A percentile compares a stretch with the other conserved stretches of the same genome.
These are phyloP conservation scores for Myotis brandtii DNA, from an alignment of 2,113 vertebrate species.

Conservation along the genomic window DNA sequence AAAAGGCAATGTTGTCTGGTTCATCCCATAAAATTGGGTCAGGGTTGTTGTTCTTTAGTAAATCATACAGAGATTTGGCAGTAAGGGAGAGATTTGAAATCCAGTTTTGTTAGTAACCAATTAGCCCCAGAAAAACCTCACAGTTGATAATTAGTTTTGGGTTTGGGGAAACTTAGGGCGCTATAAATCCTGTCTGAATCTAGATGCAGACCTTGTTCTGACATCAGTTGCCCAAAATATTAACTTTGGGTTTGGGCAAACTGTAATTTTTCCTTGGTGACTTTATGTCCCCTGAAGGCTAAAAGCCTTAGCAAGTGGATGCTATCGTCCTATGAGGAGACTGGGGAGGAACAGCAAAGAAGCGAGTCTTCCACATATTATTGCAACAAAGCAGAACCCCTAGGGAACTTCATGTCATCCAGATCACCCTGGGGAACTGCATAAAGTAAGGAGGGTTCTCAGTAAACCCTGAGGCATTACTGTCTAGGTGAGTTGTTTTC, in stretches of 20 bases:
- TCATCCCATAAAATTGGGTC: not conserved
- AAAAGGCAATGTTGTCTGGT: not conserved
- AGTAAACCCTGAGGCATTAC: not conserved
- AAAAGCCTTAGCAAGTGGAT: not conserved
- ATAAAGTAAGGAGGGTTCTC: not conserved
- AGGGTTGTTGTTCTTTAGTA: not conserved
- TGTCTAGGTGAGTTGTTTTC: not conserved
- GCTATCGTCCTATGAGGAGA: not conserved
- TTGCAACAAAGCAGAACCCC: not conserved
- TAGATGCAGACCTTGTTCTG: not conserved
- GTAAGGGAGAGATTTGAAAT: not conserved
- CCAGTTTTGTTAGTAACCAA: not conserved
- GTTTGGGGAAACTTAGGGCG: not conserved
- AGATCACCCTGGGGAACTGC: not conserved
- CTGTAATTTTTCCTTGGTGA: not conserved
- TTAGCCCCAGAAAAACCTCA: not conserved
- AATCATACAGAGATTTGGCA: not conserved
- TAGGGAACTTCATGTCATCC: not conserved
- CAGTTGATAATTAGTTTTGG: not conserved
- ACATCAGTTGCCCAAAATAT: not conserved
- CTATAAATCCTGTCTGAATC: not conserved
- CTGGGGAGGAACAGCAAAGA: not conserved
- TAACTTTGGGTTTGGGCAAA: not conserved
- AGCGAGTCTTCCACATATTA: not conserved
- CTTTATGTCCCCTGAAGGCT: not conserved